phyloP scores from a whole-genome alignment of 1,140 invertebrate genomes.

The Aphis gossypii region DNA sequence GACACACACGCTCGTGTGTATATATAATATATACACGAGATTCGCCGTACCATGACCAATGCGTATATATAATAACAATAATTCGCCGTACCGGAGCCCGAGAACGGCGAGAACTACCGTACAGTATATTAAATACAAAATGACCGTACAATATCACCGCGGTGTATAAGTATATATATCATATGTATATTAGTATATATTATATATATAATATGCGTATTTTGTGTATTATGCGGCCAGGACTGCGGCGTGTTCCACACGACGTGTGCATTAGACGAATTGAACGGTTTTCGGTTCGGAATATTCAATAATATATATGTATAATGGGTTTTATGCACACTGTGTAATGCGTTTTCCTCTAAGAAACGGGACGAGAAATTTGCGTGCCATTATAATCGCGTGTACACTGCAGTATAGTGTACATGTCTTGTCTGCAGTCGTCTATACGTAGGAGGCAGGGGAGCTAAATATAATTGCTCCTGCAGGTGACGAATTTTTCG shows the following conservation, averaged over 20 bases:
- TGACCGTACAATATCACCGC: neutral
- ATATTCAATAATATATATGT: too few relatives aligned
- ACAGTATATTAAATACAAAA: neutral
- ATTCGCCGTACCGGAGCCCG: conserved; percentile 36
- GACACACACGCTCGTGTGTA: neutral
- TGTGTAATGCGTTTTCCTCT: too few relatives aligned
- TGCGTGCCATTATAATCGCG: neutral
- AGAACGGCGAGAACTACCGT: conserved; percentile 24
- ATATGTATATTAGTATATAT: too few relatives aligned
- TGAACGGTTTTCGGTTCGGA: neutral
- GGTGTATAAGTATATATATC: neutral
- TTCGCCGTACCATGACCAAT: conserved; percentile 49
- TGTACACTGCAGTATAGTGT: neutral
- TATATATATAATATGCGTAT: too few relatives aligned
- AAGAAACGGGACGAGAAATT: neutral
- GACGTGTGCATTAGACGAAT: neutral
- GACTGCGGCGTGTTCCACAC: too few relatives aligned
- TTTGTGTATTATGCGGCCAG: too few relatives aligned
- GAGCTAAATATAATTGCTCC: neutral
- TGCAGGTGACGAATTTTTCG: neutral
- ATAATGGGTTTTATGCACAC: neutral
- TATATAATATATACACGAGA: neutral
- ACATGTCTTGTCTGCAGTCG: neutral
- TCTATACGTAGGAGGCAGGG: too few relatives aligned
- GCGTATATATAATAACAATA: conserved; percentile 5